Evolutionary conservation across 2,113 vertebrate species (phyloP).

Genomic region (Dermatemys mawii): DNA sequence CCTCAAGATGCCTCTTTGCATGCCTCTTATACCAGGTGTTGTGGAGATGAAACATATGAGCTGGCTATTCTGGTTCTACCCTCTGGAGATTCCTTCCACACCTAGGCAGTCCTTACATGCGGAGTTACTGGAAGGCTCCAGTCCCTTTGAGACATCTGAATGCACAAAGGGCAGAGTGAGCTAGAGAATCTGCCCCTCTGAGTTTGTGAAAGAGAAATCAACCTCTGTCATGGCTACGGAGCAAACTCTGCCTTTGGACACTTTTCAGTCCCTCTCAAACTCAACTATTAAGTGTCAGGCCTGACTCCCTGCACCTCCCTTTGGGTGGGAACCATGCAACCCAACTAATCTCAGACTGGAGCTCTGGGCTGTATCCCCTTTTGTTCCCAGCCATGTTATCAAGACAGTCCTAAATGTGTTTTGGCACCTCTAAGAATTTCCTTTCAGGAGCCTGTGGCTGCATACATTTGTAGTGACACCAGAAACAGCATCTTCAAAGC

Average conservation of each 20-base stretch:
- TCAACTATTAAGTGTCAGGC: neutral
- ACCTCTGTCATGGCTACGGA: neutral
- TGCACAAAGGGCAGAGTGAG: neutral
- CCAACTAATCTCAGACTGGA: neutral
- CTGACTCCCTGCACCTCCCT: neutral
- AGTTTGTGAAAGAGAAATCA: neutral
- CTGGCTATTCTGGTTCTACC: neutral
- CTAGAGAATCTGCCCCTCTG: neutral
- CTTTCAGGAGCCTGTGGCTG: neutral
- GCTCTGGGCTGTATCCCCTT: neutral
- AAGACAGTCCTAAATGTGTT: rapidly evolving
- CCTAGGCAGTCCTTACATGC: neutral
- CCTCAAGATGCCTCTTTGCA: neutral
- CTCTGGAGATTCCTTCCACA: neutral
- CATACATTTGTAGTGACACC: neutral
- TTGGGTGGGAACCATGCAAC: rapidly evolving
- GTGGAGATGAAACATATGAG: neutral
- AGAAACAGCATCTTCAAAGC: neutral
- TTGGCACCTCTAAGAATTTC: neutral
- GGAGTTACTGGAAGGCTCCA: neutral
- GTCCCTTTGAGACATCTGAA: neutral
- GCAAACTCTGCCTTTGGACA: neutral
- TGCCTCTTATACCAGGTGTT: neutral
- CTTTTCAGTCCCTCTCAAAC: neutral
- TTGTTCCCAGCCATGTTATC: neutral